Evolutionary conservation across 2,797 vertebrate species (phyloP).

Genomic region (Masticophis lateralis): DNA sequence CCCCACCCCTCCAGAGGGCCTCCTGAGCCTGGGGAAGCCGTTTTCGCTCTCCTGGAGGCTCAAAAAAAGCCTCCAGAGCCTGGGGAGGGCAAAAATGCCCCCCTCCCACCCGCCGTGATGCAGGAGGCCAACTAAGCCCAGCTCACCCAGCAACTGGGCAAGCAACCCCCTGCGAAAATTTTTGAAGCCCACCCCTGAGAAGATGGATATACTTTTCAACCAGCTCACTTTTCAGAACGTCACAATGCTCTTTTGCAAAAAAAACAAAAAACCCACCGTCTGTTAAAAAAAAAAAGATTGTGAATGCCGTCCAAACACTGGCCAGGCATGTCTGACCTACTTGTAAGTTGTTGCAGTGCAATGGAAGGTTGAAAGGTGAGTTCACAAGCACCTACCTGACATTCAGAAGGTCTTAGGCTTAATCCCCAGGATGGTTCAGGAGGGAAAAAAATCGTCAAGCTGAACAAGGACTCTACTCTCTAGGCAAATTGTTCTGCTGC

Average conservation of each 20-base stretch:
- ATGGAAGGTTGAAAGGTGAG: neutral
- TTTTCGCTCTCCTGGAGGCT: too few relatives aligned
- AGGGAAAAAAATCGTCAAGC: neutral
- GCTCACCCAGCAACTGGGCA: too few relatives aligned
- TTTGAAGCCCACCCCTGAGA: neutral
- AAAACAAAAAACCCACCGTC: too few relatives aligned
- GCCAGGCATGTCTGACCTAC: neutral
- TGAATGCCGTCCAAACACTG: neutral
- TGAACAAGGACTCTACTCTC: neutral
- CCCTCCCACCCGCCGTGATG: too few relatives aligned
- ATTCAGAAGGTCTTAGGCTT: neutral
- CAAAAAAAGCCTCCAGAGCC: too few relatives aligned
- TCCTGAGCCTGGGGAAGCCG: too few relatives aligned
- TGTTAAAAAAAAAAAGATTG: neutral
- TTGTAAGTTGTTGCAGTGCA: too few relatives aligned
- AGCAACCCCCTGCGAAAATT: too few relatives aligned
- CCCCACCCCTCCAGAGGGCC: too few relatives aligned
- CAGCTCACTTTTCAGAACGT: neutral
- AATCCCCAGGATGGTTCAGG: neutral
- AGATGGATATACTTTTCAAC: neutral
- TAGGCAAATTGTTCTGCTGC: too few relatives aligned
- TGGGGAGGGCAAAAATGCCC: too few relatives aligned
- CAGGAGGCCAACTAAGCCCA: too few relatives aligned
- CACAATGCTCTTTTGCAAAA: neutral
- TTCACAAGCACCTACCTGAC: neutral